Conservation (phyloP, 2,888 invertebrate species). For the Chrysina gloriosa region DNA sequence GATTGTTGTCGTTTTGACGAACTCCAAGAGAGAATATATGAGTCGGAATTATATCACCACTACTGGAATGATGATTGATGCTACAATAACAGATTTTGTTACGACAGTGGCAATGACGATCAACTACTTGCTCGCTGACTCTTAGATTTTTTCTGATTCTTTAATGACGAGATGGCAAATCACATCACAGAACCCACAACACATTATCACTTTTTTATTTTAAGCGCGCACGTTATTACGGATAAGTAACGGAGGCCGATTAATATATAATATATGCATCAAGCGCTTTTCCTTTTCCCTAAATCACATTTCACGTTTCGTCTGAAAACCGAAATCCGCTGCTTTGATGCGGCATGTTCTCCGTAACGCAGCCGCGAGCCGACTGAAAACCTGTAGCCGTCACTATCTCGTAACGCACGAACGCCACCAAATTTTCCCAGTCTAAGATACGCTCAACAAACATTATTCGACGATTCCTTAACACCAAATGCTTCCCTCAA, state of each 20-base stretch:
- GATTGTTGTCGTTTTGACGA: slow-evolving; percentile 14
- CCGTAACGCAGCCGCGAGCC: slow-evolving; percentile 50
- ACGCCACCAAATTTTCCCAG: slow-evolving; percentile 32
- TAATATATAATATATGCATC: slow-evolving; percentile 6
- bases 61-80: slow-evolving; percentile 14
- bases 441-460: neutral
- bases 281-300: slow-evolving; percentile 3
- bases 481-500: neutral
- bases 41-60: neutral
- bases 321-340: slow-evolving; percentile 45
- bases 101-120: neutral
- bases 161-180: slow-evolving; percentile 4
- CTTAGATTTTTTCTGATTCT: slow-evolving; percentile 22
- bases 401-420: slow-evolving; percentile 26
- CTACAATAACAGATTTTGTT: neutral
- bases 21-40: too few relatives aligned
- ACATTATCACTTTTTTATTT: slow-evolving; percentile 30
- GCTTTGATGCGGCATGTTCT: slow-evolving; percentile 48
- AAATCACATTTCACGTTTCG: slow-evolving; percentile 46
- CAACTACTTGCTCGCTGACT: slow-evolving; percentile 8
- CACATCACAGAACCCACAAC: slow-evolving; percentile 28
- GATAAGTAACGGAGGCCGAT: slow-evolving; percentile 12
- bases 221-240: slow-evolving; percentile 17
- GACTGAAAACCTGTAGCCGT: slow-evolving; percentile 44
- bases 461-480: neutral